phyloP scores from a whole-genome alignment of 2,113 vertebrate species.

The Orthonyx spaldingii region DNA sequence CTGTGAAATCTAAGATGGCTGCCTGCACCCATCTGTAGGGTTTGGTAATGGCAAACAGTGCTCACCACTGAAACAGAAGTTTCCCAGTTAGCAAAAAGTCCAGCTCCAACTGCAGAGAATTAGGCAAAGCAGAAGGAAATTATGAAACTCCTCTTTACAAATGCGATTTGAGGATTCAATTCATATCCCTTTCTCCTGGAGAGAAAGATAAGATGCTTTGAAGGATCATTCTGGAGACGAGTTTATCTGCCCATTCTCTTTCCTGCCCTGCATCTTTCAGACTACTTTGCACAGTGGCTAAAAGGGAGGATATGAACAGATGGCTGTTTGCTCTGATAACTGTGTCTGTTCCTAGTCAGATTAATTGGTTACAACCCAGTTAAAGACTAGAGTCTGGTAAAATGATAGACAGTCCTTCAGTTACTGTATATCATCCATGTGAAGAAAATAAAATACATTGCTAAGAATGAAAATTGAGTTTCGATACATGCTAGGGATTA shows the following conservation, averaged over 20 bases:
- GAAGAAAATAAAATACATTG: not conserved
- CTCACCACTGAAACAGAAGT: not conserved
- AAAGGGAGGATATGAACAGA: conserved; percentile 15
- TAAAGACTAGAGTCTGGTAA: not conserved
- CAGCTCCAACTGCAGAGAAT: not conserved
- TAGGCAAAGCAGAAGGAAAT: not conserved
- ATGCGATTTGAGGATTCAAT: not conserved
- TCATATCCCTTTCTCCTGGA: not conserved
- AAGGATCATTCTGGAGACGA: not conserved
- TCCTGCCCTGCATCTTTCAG: not conserved
- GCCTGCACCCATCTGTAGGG: not conserved
- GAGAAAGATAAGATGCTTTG: conserved; percentile 33
- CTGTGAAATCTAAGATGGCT: not conserved
- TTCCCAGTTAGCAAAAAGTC: not conserved
- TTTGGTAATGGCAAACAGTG: not conserved
- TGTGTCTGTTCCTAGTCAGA: conserved; percentile 6
- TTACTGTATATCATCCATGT: not conserved
- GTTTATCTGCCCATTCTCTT: not conserved
- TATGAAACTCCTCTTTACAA: not conserved
- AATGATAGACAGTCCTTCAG: not conserved
- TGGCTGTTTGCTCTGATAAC: conserved; percentile 40
- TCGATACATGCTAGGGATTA: not conserved
- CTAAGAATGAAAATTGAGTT: not conserved
- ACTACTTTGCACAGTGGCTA: not conserved
- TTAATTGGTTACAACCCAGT: conserved; percentile 18